Base-by-base conservation (phyloP, 2,797 vertebrate genomes). In the Hemitrygon akajei region DNA sequence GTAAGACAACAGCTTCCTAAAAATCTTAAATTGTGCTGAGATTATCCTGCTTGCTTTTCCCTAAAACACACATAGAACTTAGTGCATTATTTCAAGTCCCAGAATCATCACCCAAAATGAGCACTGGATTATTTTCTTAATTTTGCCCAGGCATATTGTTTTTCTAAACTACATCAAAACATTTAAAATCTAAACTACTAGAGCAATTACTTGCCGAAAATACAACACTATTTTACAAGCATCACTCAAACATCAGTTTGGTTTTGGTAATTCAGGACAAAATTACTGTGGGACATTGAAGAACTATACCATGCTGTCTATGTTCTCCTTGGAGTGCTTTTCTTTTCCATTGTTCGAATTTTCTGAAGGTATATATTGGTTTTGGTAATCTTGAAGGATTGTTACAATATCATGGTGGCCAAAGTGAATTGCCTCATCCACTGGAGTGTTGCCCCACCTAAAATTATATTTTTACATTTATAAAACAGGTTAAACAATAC, bases 401-500 rank as follows among this genome's bases (percentile, higher is more conserved):
- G 98, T 98, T 94, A 99, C 98, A 1, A 99, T 98, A 9, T 99
- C 99, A 0, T 99, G 98, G 96, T 99, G 99, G 95, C 99, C 99
- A 0, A 99, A 99, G 95, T 99, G 99, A 94, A 99, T 97, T 0
- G 99, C 99, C 95, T 99, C 99, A 0, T 99, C 99, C 98, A 99
- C 98, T 0, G 99, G 98, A 0, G 98, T 99, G 96, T 99, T 99
- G 1, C 98, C 99, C 99, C 99, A 99, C 96, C 99, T 99, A 94
- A 86, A 94, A 93, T 22, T 10, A 93, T 84, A 94, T 93, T 7
- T 94, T 34, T 87, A 94, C 30, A 37, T 40, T 93, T 16, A 80
- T 22, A 93, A 34, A 22, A 60, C 14, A 22, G 34, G 34, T 79
- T 63, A 77, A 40, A 34, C 22, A 81, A 81, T 3, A 0, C 25